Base-by-base conservation (phyloP, 2,113 vertebrate species). In the Percina caprodes region DNA sequence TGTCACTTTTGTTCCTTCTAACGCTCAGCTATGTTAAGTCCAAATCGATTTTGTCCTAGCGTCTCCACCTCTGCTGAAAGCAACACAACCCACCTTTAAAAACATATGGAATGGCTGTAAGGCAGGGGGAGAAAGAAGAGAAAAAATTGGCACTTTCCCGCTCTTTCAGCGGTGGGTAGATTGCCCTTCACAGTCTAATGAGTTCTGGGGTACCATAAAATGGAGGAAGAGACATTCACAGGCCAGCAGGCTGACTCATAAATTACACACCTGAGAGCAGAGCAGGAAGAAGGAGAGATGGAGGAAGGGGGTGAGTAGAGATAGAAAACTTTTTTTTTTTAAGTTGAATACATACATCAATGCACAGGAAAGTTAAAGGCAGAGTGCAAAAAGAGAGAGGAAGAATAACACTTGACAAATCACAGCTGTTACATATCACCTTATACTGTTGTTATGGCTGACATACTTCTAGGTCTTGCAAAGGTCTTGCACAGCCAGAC, bases 111-210 rank as follows among this genome's bases (percentile, higher is more conserved):
- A 82, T 33, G 24, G 49, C 76, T 62, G 63, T n/a, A 63, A 79
- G 74, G 78, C 69, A 33, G 51, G 8, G 56, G 8, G 15, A 9
- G 16, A 26, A 52, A 65, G 48, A 77, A 46, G 46, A 39, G 68
- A 16, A 66, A 61, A 87, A 88, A 90, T 79, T 69, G 80, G 51
- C 69, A 35, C 77, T 73, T 87, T 89, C 70, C 61, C 33, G 70
- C 74, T 39, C 70, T 87, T 89, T 91, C 75, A 46, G 84, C 33
- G 21, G 80, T 63, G 82, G 83, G 77, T 80, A 91, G 79, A 87
- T 91, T 87, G 91, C 86, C 93, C 91, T 94, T 94, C 90, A 93
- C 90, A 90, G 88, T 87, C 90, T 93, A 90, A 93, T 89, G 91
- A 89, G 59, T 91, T 91, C 88, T 87, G 90, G 92, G 91, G 84